phyloP scores from a whole-genome alignment of 2,888 invertebrate genomes.

The Cyclophora punctaria region DNA sequence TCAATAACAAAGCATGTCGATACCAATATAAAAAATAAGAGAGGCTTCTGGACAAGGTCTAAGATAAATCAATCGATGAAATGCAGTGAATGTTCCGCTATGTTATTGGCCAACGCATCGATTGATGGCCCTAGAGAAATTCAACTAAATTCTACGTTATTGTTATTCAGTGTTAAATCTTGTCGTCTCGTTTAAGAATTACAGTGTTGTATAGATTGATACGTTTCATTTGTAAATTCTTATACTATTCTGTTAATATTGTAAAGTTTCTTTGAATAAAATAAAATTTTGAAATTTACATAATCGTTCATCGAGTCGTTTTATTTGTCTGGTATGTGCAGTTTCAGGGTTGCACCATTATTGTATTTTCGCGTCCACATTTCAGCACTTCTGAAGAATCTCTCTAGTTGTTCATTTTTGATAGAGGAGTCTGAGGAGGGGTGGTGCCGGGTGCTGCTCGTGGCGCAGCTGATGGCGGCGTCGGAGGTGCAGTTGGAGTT shows the following conservation, averaged over 20 bases:
- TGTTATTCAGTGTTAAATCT: conserved; percentile 74
- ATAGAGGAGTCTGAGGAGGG: conserved; percentile 37
- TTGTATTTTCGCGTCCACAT: conserved; percentile 43
- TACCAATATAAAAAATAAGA: conserved; percentile 12
- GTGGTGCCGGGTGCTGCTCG: conserved; percentile 38
- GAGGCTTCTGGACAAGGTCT: not conserved
- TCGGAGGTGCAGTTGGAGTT: conserved; percentile 53
- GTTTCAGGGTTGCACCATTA: conserved; percentile 30
- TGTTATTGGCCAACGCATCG: conserved; percentile 47
- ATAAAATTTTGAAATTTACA: conserved; percentile 73
- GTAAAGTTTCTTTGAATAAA: conserved; percentile 71
- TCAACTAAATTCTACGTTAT: conserved; percentile 63
- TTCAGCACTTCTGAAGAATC: conserved; percentile 58
- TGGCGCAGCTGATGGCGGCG: conserved; percentile 47
- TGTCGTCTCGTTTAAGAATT: conserved; percentile 72
- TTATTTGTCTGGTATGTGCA: conserved; percentile 36
- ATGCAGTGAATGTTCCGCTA: not conserved
- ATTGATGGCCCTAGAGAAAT: conserved; percentile 63
- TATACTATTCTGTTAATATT: conserved; percentile 70
- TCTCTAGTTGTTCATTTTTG: conserved; percentile 56
- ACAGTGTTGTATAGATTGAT: conserved; percentile 73
- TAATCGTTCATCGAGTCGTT: conserved; percentile 66
- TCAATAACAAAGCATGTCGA: conserved; percentile 39
- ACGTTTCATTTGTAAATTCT: conserved; percentile 70
- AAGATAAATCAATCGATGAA: not conserved